A percentile compares a stretch with the other conserved stretches of the same genome.
phyloP scores from a whole-genome alignment of 2,113 vertebrate genomes.

The Jacana jacana region DNA sequence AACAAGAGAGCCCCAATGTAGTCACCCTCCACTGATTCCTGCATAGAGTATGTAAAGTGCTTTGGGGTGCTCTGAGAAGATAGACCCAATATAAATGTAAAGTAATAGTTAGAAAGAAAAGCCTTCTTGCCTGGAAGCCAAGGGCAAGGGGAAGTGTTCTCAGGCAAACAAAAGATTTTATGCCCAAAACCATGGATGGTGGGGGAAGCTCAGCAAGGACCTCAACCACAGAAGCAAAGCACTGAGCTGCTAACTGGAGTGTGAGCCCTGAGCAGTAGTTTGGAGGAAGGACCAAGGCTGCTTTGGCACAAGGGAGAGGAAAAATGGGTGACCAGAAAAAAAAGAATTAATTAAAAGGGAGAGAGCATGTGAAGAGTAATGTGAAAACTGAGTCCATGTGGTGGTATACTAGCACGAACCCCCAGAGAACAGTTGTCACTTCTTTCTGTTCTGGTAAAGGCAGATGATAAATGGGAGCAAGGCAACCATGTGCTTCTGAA shows the following conservation, averaged over 20 bases:
- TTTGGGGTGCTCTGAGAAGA: conserved; percentile 13
- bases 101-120: conserved; percentile 15
- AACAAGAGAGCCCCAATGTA: neutral
- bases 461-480: neutral
- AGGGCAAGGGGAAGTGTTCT: neutral
- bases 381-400: neutral
- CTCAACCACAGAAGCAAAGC: neutral
- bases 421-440: neutral
- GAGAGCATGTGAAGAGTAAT: neutral
- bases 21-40: conserved; percentile 20
- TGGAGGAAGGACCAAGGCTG: neutral
- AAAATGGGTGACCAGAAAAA: neutral
- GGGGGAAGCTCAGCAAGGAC: neutral
- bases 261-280: neutral
- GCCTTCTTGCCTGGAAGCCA: neutral
- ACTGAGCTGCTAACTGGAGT: neutral
- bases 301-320: neutral
- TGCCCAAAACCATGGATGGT: neutral
- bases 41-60: neutral
- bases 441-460: neutral
- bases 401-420: neutral
- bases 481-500: neutral
- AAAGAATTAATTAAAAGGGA: neutral
- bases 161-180: neutral
- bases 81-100: conserved; percentile 24